Base-by-base conservation (phyloP, 2,888 invertebrate genomes). In the Lycaena phlaeas region DNA sequence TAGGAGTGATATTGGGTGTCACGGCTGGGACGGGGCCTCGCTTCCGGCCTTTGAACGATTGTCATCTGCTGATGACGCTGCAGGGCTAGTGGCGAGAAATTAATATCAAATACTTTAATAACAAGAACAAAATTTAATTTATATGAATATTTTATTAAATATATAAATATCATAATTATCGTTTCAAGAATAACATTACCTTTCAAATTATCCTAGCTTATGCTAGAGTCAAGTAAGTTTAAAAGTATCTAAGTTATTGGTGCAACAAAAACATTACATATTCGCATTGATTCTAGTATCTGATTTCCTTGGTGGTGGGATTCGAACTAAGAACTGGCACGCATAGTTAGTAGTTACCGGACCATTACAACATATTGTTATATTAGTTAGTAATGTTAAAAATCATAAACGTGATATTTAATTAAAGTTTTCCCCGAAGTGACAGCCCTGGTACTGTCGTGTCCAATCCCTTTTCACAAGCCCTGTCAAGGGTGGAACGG, bases 401-500 rank as follows among this genome's bases (percentile, higher is more conserved):
- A 14, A 15, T 30, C 15, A 15, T 15, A 15, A n/a, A 14, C 14
- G 30, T 10, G 15, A 10, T 30, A 44, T 41, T 45, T 43, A 39
- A 57, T 63, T 67, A 73, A 70, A 73, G 69, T 68, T 67, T 70
- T 60, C 60, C 41, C 58, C 51, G 22, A 2, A 4, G 57, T 63
- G 71, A 57, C 61, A 78, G 53, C 79, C 79, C 79, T 73, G 59
- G 54, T 5, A 5, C 53, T 64, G 70, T 68, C 69, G 67, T 70
- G 78, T 76, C 79, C 76, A 61, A 70, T 73, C 77, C 78, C 78
- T 76, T 72, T 71, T 78, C 79, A 78, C 72, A 78, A 76, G 64
- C 56, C 41, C 61, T 65, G 68, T 67, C 68, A 69, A 52, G 64
- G 64, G 67, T 56, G 63, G 26, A 38, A 56, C 65, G 77, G 75